Base-by-base conservation (phyloP, 2,797 vertebrate species). In the Sebastes jordani region DNA sequence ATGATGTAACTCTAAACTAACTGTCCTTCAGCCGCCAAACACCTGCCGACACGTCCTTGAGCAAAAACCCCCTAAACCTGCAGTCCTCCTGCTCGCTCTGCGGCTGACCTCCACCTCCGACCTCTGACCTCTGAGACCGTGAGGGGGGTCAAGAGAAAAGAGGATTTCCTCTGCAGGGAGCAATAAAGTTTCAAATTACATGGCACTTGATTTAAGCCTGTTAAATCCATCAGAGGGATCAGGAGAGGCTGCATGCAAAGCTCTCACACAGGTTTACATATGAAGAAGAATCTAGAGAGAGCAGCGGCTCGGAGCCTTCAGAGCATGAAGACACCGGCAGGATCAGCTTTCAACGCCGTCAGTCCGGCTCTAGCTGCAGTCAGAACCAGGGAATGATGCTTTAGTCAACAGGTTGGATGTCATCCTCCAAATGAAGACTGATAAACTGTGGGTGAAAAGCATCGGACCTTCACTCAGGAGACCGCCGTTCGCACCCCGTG, bases 211-310 rank as follows among this genome's bases (percentile, higher is more conserved):
- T 85, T 78, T 82, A 88, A 91, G 83, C 85, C 82, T 76, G 87
- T 92, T 65, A 91, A 90, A 84, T 81, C 82, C 78, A 88, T 67
- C 85, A 83, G 78, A 69, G 85, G 85, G 86, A 63, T 78, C 62
- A 72, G 78, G 52, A 2, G 68, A 52, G 76, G 9, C 81, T 22
- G 71, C 86, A 88, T 65, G 70, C 78, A 22, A 38, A 13, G 69
- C 80, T 6, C 62, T 55, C 77, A 66, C 81, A 58, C 85, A 11
- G 71, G 82, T 80, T 80, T 5, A 79, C 74, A 80, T 66, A 80
- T 71, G 58, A 76, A 55, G 32, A 61, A 61, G 13, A 54, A 25
- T 2, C 4, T 6, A 22, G 27, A 23, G 13, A 29, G 10, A 65
- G 68, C 22, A 9, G 36, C 5, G 11, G 38, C 71, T 13, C 30